A percentile compares a stretch with the other conserved stretches of the same genome.
phyloP scores from a whole-genome alignment of 2,797 vertebrate genomes.

The Neoniphon sammara region DNA sequence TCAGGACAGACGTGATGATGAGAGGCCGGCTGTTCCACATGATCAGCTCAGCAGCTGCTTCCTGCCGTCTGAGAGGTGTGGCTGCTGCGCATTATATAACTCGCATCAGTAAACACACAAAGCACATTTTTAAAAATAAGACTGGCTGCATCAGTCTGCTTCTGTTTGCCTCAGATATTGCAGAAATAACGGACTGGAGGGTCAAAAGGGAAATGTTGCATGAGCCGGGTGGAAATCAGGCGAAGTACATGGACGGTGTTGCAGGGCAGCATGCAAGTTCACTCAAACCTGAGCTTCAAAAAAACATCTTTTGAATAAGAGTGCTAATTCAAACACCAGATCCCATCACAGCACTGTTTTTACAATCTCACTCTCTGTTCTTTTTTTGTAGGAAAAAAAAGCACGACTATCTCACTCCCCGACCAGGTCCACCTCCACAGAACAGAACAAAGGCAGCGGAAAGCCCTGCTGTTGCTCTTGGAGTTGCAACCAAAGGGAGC shows the following conservation, averaged over 20 bases:
- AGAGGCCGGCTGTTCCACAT: slow-evolving; percentile 26
- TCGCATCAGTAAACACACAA: slow-evolving; percentile 31
- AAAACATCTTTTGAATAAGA: slow-evolving; percentile 14
- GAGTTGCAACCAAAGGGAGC: slow-evolving; percentile 31
- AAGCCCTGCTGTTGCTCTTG: slow-evolving; percentile 58
- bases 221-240: not conserved
- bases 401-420: not conserved
- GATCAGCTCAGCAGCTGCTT: slow-evolving; percentile 66
- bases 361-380: slow-evolving; percentile 7
- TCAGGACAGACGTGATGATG: slow-evolving; percentile 41
- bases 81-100: slow-evolving; percentile 44
- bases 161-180: slow-evolving; percentile 19
- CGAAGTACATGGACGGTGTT: no score
- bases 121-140: slow-evolving; percentile 23
- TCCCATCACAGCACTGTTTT: not conserved
- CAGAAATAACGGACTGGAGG: slow-evolving; percentile 1
- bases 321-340: not conserved
- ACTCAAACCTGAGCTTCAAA: slow-evolving; percentile 7
- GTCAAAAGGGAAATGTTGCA: not conserved
- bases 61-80: slow-evolving; percentile 58
- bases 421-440: slow-evolving; percentile 17
- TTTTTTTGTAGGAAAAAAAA: slow-evolving; percentile 7
- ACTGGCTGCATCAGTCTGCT: not conserved
- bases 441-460: slow-evolving; percentile 28
- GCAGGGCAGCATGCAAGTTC: no score